Evolutionary conservation across 2,113 vertebrate species (phyloP).

Genomic region (Daubentonia madagascariensis): DNA sequence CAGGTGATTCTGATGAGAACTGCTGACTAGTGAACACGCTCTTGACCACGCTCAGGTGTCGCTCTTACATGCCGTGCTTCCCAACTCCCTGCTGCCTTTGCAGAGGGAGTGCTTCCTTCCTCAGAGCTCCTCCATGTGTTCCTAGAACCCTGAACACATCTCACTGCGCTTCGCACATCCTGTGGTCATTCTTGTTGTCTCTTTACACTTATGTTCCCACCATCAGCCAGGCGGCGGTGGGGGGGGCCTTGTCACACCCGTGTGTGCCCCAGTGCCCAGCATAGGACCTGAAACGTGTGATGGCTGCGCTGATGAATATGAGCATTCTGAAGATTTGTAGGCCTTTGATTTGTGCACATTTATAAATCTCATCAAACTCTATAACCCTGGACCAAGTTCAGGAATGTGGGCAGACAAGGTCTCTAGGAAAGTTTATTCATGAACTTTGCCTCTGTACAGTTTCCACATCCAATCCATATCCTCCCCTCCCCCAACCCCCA

Average conservation of each 20-base stretch:
- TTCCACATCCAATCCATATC: not conserved
- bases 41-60: not conserved
- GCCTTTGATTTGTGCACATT: not conserved
- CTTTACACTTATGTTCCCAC: not conserved
- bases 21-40: not conserved
- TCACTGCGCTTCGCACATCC: fast-evolving
- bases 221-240: too few species aligned
- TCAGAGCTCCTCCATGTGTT: not conserved
- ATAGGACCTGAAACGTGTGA: not conserved
- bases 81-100: not conserved
- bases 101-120: not conserved
- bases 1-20: not conserved
- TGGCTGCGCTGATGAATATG: not conserved
- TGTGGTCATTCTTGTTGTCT: not conserved
- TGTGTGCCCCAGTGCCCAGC: not conserved
- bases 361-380: not conserved
- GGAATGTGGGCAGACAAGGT: not conserved
- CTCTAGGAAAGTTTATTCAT: not conserved
- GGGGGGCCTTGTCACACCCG: not conserved
- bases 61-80: not conserved
- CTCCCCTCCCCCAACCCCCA: not conserved
- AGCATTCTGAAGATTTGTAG: not conserved
- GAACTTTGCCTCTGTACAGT: not conserved
- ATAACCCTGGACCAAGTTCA: not conserved
- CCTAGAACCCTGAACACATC: not conserved